Evolutionary conservation across 2,888 invertebrate species (phyloP), one percentile per base, ranked within the genome.

Genomic region (Leucoma salicis): DNA sequence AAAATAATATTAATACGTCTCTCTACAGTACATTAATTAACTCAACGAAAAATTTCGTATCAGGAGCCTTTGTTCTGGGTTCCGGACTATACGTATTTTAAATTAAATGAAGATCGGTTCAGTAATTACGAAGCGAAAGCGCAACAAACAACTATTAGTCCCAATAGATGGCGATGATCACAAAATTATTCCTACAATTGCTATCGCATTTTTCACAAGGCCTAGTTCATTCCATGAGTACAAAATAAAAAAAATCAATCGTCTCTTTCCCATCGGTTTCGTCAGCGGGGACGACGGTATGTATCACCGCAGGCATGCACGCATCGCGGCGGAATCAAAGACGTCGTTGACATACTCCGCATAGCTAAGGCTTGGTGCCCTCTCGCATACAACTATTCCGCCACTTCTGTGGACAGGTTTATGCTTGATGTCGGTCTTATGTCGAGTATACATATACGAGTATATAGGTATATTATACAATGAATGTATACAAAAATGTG

Each of bases 301-400:
- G 70, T 74, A 69, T 62, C 62, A 58, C 42, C 36, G 55, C 39
- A 49, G 57, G 56, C 57, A 54, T 44, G 44, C 43, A 47, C 39
- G 55, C 52, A 50, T 51, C 49, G 54, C 86, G 87, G 87, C 75
- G 54, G 57, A 45, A 66, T 76, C 85, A 89, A 89, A 89, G 85
- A 73, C 71, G 77, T 81, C 61, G 63, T 78, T 60, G 59, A 62
- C 80, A 85, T 87, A 78, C 67, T 62, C 67, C 53, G 81, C 75
- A 89, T 89, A 83, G 71, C 83, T 71, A 74, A 81, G 78, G 70
- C 53, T 49, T 61, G 73, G 74, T 76, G 73, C 70, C 65, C 60
- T 74, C 67, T 73, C 70, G 70, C 57, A 76, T 79, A 82, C 83
- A 79, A 74, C 84, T 80, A 84, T 86, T 79, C 82, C 72, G 66